Percentiles rank a stretch among this genome's conserved stretches.
These are phyloP conservation scores for Sebastes itinus DNA, from an alignment of 2,797 vertebrate species.

Conservation along the genomic window DNA sequence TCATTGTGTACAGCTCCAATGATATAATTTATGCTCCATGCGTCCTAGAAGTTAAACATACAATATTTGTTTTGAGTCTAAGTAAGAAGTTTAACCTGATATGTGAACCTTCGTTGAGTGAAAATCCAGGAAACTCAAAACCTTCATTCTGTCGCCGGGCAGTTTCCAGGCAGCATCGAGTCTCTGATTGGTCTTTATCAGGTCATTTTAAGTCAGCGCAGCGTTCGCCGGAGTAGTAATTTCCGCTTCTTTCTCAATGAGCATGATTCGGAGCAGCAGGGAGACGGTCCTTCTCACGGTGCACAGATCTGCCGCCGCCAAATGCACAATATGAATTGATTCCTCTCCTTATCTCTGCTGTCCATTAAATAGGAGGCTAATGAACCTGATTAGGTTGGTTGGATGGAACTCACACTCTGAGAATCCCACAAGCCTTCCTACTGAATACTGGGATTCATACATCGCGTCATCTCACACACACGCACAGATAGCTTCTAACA, in stretches of 20 bases:
- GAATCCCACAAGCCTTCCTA: conserved; percentile 25
- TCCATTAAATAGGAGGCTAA: conserved; percentile 63
- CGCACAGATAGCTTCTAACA: conserved; percentile 15
- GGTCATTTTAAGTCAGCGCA: conserved; percentile 48
- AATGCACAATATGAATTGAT: conserved; percentile 68
- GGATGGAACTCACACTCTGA: conserved; percentile 43
- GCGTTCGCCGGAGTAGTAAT: conserved; percentile 13
- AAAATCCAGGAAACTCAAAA: not conserved
- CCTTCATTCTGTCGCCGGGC: not conserved
- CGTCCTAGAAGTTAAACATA: not conserved
- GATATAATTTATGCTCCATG: not conserved
- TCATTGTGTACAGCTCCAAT: not conserved
- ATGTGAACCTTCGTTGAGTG: not conserved
- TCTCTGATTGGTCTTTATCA: conserved; percentile 39
- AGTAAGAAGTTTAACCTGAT: not conserved
- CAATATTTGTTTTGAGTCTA: not conserved
- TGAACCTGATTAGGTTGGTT: conserved; percentile 54
- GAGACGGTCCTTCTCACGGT: not conserved
- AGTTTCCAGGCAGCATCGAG: conserved; percentile 6
- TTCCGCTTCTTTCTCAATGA: conserved; percentile 50
- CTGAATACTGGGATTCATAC: conserved; percentile 15
- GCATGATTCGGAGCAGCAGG: conserved; percentile 40
- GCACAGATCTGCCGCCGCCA: conserved; percentile 31
- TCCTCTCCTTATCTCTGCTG: conserved; percentile 46
- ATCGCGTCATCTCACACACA: not conserved